These are phyloP conservation scores for Arctocebus calabarensis DNA, from an alignment of 2,797 vertebrate species.

Conservation along the genomic window DNA sequence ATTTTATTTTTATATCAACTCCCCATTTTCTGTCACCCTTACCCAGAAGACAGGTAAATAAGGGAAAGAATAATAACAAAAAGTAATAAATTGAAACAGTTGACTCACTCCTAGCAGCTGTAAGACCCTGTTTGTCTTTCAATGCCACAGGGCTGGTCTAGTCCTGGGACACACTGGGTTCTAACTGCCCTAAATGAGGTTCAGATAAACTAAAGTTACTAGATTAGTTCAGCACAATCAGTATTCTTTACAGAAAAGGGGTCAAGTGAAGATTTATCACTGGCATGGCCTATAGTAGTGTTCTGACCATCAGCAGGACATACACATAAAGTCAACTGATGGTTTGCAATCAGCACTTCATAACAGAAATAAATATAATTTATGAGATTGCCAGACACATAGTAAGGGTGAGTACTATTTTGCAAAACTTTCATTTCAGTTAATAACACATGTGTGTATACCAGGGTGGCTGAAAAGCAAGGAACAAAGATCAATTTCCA, in stretches of 20 bases:
- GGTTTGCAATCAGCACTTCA: slow-evolving; percentile 20
- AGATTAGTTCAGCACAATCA: slow-evolving; percentile 23
- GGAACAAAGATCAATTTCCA: slow-evolving; percentile 31
- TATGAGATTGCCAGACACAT: neutral
- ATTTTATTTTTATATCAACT: neutral
- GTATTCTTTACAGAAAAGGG: slow-evolving; percentile 1
- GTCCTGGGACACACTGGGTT: neutral
- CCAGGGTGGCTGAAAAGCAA: slow-evolving; percentile 1
- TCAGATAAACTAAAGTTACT: neutral
- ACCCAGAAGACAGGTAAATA: neutral
- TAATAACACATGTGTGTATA: neutral
- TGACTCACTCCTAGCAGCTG: neutral
- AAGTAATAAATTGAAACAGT: neutral
- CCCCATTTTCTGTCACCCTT: neutral
- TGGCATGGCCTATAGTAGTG: neutral
- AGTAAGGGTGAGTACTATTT: neutral
- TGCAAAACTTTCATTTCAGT: slow-evolving; percentile 37
- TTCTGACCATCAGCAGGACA: slow-evolving; percentile 35
- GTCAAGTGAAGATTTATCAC: neutral
- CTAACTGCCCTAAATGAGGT: neutral
- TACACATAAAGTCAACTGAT: slow-evolving; percentile 27
- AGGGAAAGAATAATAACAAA: slow-evolving; percentile 17
- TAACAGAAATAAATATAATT: slow-evolving; percentile 42
- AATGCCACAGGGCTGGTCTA: neutral
- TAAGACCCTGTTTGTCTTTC: neutral